Evolutionary conservation across 2,888 invertebrate species (phyloP).

Genomic region (Drosophila paracracens): DNA sequence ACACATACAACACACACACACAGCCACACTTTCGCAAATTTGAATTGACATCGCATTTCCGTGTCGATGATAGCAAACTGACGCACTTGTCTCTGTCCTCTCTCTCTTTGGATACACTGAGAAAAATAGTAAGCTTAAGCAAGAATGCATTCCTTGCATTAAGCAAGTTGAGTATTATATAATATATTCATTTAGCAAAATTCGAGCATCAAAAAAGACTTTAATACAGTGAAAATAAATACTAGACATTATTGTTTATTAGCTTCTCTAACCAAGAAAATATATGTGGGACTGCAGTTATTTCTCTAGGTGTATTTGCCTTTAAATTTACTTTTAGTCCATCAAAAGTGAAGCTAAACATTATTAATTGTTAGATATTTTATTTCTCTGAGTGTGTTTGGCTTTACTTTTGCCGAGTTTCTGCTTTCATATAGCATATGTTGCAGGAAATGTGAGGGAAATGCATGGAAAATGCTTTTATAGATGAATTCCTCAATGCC

Average conservation of each 20-base stretch:
- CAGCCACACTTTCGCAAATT: constrained; percentile 54
- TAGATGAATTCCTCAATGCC: constrained; percentile 64
- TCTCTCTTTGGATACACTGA: constrained; percentile 16
- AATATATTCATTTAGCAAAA: neutral
- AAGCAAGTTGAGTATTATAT: neutral
- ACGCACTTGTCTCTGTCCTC: constrained; percentile 34
- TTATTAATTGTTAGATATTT: too few relatives aligned
- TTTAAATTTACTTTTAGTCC: neutral
- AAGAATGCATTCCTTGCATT: fast-evolving
- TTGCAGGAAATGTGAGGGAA: constrained; percentile 75
- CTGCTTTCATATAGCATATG: constrained; percentile 49
- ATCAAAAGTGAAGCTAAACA: too few relatives aligned
- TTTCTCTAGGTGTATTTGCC: constrained; percentile 16
- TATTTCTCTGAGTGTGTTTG: neutral
- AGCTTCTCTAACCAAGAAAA: neutral
- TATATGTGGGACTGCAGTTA: too few relatives aligned
- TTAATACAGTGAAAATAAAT: neutral
- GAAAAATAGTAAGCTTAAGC: neutral
- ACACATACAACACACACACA: constrained; percentile 1
- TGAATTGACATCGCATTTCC: constrained; percentile 81
- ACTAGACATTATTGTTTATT: neutral
- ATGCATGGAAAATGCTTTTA: constrained; percentile 75
- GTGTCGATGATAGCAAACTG: constrained; percentile 55
- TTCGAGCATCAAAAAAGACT: neutral
- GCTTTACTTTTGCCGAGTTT: neutral